Conservation (phyloP, 2,113 vertebrate species). For the Azemiops feae region DNA sequence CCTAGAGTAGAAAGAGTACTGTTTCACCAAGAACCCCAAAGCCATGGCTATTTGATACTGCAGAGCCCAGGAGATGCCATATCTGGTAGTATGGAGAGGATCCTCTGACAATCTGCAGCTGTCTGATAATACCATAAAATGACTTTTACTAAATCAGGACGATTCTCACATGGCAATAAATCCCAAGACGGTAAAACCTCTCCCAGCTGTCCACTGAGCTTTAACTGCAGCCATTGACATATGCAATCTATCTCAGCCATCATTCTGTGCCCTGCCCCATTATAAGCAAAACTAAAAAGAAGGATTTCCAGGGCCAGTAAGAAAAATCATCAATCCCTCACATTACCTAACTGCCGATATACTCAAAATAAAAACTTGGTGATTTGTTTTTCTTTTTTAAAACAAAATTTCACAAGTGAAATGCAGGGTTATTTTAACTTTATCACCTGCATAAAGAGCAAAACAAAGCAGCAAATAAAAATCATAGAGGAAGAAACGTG, state of each 20-base stretch:
- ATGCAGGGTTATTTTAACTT: background rate
- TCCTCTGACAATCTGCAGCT: background rate
- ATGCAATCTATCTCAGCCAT: constrained; percentile 35
- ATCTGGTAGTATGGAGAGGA: constrained; percentile 16
- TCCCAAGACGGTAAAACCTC: constrained; percentile 65
- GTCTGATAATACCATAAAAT: constrained; percentile 59
- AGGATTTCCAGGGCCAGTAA: background rate
- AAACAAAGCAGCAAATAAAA: constrained; percentile 14
- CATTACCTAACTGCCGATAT: background rate
- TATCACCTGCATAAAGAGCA: background rate
- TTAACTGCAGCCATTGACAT: constrained; percentile 29
- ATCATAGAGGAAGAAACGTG: constrained; percentile 21
- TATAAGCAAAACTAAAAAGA: constrained; percentile 7
- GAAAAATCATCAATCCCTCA: background rate
- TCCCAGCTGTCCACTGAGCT: constrained; percentile 68
- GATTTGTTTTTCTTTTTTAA: background rate
- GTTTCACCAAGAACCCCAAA: constrained; percentile 67
- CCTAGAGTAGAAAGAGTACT: constrained; percentile 66
- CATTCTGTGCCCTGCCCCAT: background rate
- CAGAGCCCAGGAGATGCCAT: background rate
- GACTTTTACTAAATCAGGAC: constrained; percentile 63
- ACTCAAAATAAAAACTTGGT: background rate
- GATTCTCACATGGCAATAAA: constrained; percentile 70
- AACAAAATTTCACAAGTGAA: background rate
- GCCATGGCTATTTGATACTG: constrained; percentile 53